Conservation (phyloP, 30 jellyfish, hydroid and myxozoan species). For the Cassiopea andromeda region DNA sequence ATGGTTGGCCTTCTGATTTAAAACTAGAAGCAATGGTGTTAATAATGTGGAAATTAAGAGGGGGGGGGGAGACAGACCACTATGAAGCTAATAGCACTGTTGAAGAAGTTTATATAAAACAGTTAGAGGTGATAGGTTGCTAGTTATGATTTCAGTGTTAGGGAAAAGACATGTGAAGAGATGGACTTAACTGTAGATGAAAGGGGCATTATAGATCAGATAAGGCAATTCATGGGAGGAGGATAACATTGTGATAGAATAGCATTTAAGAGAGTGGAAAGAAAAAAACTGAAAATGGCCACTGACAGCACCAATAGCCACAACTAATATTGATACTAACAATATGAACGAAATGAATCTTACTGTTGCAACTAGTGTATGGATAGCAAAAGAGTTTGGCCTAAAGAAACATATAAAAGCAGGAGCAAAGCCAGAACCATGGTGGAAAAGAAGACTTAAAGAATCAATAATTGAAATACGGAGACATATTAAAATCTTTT, state of each 20-base stretch:
- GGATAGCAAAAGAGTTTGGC: not conserved
- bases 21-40: too few species aligned
- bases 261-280: not conserved
- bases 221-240: not conserved
- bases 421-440: not conserved
- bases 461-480: not conserved
- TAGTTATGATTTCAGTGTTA: not conserved
- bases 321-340: not conserved
- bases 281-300: not conserved
- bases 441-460: not conserved
- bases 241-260: not conserved
- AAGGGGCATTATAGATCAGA: not conserved
- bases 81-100: too few species aligned
- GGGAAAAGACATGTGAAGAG: not conserved
- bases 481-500: not conserved
- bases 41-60: too few species aligned
- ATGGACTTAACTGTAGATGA: not conserved
- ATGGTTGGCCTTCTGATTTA: too few species aligned
- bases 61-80: too few species aligned
- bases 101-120: not conserved
- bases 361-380: not conserved
- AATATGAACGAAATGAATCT: not conserved
- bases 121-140: not conserved
- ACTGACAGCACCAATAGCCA: not conserved
- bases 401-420: not conserved